A percentile compares a stretch with the other conserved stretches of the same genome.
Conservation (phyloP, 2,797 vertebrate genomes). For the Sphenopsis melanotis region DNA sequence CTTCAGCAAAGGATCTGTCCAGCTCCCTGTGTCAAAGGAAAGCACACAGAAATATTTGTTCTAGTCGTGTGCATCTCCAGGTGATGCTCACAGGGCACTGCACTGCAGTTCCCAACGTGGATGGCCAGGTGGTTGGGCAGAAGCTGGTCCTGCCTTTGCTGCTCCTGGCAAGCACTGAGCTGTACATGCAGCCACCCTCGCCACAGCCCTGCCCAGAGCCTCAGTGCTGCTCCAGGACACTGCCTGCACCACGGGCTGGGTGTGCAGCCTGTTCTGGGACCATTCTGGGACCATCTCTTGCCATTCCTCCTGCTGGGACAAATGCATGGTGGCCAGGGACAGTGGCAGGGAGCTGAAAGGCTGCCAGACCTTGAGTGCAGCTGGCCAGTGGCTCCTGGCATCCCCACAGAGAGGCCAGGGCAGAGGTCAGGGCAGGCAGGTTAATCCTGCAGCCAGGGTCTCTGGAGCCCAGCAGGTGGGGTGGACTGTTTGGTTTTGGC, state of each 20-base stretch:
- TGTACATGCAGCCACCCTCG: fast-evolving
- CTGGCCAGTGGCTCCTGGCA: background rate
- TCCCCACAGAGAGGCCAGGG: background rate
- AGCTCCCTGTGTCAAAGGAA: background rate
- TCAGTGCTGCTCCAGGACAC: fast-evolving
- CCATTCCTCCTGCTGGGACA: background rate
- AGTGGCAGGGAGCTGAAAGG: background rate
- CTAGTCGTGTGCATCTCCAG: fast-evolving
- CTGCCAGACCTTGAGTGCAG: background rate
- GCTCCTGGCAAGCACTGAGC: background rate
- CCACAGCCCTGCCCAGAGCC: fast-evolving
- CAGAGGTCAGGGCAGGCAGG: background rate
- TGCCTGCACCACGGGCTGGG: background rate
- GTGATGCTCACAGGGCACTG: background rate
- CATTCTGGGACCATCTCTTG: background rate
- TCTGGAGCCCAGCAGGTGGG: fast-evolving
- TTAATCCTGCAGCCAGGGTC: background rate
- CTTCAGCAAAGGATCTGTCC: background rate
- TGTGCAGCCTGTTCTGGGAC: background rate
- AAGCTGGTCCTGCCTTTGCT: background rate
- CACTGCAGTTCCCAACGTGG: background rate
- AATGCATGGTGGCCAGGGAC: fast-evolving
- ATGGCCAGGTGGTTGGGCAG: background rate
- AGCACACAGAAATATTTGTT: background rate
- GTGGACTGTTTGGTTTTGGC: background rate